Percentiles rank a stretch among this genome's conserved stretches.
These are phyloP conservation scores for Petroica traversi DNA, from an alignment of 2,113 vertebrate genomes.

Conservation along the genomic window DNA sequence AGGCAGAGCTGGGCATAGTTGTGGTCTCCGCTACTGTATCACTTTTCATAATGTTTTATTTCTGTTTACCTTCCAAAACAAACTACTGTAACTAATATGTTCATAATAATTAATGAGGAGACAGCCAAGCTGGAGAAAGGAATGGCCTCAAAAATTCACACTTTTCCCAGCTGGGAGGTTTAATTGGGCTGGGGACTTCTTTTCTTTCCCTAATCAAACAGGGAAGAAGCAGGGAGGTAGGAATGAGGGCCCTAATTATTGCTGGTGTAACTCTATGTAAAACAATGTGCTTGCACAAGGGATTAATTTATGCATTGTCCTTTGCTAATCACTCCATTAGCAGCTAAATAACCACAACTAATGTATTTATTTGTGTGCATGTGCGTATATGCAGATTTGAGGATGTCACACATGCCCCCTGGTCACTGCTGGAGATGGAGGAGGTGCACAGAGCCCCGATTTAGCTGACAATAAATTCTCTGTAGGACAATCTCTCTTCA, in stretches of 20 bases:
- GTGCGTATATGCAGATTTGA: no score
- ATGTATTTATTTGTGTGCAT: not conserved
- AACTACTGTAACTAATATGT: constrained; percentile 34
- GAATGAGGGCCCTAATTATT: not conserved
- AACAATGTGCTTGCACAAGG: not conserved
- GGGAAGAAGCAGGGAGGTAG: not conserved
- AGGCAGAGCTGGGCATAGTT: not conserved
- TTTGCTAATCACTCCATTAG: not conserved
- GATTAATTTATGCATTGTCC: not conserved
- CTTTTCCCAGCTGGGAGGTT: not conserved
- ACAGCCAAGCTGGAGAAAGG: not conserved
- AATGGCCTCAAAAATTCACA: not conserved
- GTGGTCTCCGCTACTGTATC: constrained; percentile 20
- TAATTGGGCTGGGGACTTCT: not conserved
- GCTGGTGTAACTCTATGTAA: not conserved
- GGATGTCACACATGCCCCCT: not conserved
- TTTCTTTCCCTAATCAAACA: not conserved
- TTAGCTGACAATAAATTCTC: not conserved
- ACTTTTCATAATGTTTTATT: constrained; percentile 35
- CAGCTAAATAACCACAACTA: not conserved
- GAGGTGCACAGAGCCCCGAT: not conserved
- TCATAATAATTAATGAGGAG: constrained; percentile 24
- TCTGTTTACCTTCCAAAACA: constrained; percentile 58
- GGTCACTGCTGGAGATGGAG: not conserved
- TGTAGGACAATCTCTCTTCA: not conserved